phyloP scores from a whole-genome alignment of 2,113 vertebrate species.

The Anguilla rostrata region DNA sequence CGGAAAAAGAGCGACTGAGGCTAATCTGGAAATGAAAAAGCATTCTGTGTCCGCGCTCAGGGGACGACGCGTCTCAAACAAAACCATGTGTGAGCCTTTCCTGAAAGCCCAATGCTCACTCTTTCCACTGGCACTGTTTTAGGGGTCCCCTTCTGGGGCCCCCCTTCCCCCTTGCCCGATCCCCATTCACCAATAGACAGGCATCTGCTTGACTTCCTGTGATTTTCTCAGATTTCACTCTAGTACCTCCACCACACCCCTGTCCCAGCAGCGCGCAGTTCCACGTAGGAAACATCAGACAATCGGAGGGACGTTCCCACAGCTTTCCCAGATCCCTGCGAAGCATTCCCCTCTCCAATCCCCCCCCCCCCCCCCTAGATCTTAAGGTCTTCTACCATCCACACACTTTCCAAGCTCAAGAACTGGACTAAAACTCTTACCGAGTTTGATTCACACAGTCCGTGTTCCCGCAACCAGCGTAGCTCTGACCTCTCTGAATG shows the following conservation, averaged over 20 bases:
- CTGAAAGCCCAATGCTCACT: background rate
- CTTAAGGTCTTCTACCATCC: background rate
- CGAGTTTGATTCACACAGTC: background rate
- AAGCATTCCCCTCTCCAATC: background rate
- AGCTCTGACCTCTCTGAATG: background rate
- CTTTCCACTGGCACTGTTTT: background rate
- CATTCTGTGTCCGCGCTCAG: background rate
- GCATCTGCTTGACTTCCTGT: background rate
- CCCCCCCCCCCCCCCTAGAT: background rate
- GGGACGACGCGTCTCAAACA: background rate
- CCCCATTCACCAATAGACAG: background rate
- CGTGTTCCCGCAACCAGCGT: background rate
- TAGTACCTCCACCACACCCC: background rate
- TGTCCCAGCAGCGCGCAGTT: background rate
- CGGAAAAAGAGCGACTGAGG: background rate
- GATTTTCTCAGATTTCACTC: background rate
- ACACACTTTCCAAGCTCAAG: background rate
- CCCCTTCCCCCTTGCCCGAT: background rate
- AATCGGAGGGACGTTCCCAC: background rate
- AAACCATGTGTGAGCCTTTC: background rate
- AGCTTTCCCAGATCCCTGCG: background rate
- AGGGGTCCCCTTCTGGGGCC: background rate
- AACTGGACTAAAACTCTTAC: slow-evolving; percentile 7
- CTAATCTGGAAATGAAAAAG: background rate
- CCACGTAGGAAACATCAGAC: background rate